Base-by-base conservation (phyloP, 2,888 invertebrate genomes). In the Epirrhoe tristata region DNA sequence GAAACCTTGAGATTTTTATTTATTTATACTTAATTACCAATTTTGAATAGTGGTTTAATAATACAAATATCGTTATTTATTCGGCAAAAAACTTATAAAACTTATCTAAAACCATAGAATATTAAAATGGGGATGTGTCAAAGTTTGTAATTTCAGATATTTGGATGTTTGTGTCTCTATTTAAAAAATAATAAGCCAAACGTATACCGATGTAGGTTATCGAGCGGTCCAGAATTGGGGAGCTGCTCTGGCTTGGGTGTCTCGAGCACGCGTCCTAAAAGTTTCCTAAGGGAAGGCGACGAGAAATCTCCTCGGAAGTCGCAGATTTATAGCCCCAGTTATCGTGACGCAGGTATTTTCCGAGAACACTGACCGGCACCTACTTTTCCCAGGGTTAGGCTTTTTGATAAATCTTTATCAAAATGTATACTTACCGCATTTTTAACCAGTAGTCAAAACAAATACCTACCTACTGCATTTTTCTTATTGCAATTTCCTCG, bases 261-360 rank as follows among this genome's bases (percentile, higher is more conserved):
- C 86, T 82, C 63, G 78, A 85, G 85, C 86, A 86, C 84, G 82
- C 85, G 83, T 81, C 81, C 85, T 84, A 82, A 85, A 89, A 88
- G 81, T 89, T 89, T 85, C 67, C 75, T 77, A 77, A 80, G 83
- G 82, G 80, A 80, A 79, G 81, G 83, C 82, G 74, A 84, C 80
- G 85, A 86, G 86, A 87, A 88, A 88, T 88, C 88, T 89, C 86
- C 87, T 85, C 86, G 85, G 86, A 89, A 90, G 82, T 86, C 82
- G 78, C 75, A 88, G 91, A 91, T 91, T 91, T 91, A 92, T 91
- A 82, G 82, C 75, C 80, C 81, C 84, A 84, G 88, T 90, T 89
- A 89, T 81, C 83, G 84, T 83, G 87, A 87, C 88, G 83, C 87
- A 90, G 90, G 89, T 90, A 91, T 89, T 90, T 88, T 83, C 81